phyloP scores from a whole-genome alignment of 2,888 invertebrate species.

The Leucoptera coffeella region DNA sequence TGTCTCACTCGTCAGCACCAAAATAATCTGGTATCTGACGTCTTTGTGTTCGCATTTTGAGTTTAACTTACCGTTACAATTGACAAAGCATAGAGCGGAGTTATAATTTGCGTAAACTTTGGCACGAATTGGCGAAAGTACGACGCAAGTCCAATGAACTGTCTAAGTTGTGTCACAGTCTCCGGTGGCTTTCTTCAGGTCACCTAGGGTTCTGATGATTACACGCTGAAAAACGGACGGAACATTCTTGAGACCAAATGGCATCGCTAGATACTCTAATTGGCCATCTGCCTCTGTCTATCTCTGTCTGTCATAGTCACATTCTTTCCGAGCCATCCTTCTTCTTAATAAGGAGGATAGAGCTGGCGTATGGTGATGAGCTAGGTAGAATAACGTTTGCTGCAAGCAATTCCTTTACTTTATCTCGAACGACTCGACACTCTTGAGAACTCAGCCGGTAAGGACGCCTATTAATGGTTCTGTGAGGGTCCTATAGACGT shows the following conservation, averaged over 20 bases:
- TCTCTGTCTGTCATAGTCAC: too few relatives aligned
- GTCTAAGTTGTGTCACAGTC: constrained; percentile 7
- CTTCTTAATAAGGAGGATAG: constrained; percentile 11
- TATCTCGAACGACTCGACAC: constrained; percentile 10
- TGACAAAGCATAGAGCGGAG: constrained; percentile 6
- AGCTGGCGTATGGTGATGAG: constrained; percentile 12
- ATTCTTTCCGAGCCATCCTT: constrained; percentile 10
- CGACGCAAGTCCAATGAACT: too few relatives aligned
- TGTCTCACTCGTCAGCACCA: constrained; percentile 6
- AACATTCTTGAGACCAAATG: too few relatives aligned
- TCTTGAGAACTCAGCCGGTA: constrained; percentile 11
- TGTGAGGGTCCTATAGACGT: constrained; percentile 9
- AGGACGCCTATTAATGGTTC: constrained; percentile 11
- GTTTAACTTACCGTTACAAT: constrained; percentile 1
- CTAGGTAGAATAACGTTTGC: constrained; percentile 12
- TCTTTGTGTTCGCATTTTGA: constrained; percentile 7
- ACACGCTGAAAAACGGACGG: too few relatives aligned
- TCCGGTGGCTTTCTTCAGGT: too few relatives aligned
- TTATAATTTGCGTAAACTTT: constrained; percentile 4
- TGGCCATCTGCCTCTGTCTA: too few relatives aligned
- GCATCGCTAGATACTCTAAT: too few relatives aligned
- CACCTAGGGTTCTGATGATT: too few relatives aligned
- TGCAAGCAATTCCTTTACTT: constrained; percentile 10
- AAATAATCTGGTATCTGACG: constrained; percentile 7
- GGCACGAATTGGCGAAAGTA: constrained; percentile 9